phyloP scores from a whole-genome alignment of 1,140 invertebrate genomes.

The Oedothorax gibbosus region DNA sequence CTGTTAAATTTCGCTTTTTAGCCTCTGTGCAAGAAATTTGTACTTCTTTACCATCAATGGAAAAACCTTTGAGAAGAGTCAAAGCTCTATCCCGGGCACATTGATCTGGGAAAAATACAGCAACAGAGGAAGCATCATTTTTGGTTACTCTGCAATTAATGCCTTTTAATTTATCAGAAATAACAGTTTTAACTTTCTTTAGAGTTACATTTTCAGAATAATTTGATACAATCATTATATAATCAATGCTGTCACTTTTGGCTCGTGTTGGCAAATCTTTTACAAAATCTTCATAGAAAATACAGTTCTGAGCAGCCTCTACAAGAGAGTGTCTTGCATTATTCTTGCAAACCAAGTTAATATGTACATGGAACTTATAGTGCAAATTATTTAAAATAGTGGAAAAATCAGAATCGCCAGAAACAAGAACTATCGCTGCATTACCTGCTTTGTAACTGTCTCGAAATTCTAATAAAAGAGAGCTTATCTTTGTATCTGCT shows the following conservation, averaged over 20 bases:
- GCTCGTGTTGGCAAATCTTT: constrained; percentile 18
- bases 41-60: background rate
- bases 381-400: constrained; percentile 50
- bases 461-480: constrained; percentile 57
- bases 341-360: constrained; percentile 57
- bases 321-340: constrained; percentile 29
- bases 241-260: background rate
- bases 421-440: constrained; percentile 59
- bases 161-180: constrained; percentile 4
- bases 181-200: constrained; percentile 19
- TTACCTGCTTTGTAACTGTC: background rate
- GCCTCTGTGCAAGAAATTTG: background rate
- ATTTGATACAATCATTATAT: constrained; percentile 43
- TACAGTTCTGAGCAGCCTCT: constrained; percentile 25
- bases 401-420: constrained; percentile 63
- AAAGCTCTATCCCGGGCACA: constrained; percentile 20
- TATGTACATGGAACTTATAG: constrained; percentile 45
- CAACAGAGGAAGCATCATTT: background rate
- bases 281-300: constrained; percentile 55
- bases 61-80: constrained; percentile 2
- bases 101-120: constrained; percentile 17
- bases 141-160: constrained; percentile 28
- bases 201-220: constrained; percentile 9
- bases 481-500: constrained; percentile 61
- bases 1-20: background rate